These are phyloP conservation scores for Ophioninae sp. DNA, from an alignment of 2,888 invertebrate genomes.

Conservation along the genomic window DNA sequence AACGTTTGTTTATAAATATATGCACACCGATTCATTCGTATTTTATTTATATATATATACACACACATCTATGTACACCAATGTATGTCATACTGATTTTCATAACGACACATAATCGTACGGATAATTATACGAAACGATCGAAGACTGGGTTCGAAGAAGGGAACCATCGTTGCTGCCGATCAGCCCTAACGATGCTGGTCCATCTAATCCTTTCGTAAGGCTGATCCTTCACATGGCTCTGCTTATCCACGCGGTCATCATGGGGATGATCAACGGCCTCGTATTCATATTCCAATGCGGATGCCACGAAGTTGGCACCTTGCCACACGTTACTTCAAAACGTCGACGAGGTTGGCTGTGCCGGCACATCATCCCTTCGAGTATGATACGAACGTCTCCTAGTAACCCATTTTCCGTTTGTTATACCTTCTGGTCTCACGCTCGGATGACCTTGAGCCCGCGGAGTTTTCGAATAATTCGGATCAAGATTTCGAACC, in stretches of 20 bases:
- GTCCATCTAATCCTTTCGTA: slow-evolving; percentile 48
- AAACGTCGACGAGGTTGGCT: slow-evolving; percentile 38
- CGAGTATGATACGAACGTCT: background rate
- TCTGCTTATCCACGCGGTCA: slow-evolving; percentile 21
- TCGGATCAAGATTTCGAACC: background rate
- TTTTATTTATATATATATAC: background rate
- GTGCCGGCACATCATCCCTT: slow-evolving; percentile 23
- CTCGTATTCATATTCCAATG: slow-evolving; percentile 33
- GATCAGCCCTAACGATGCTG: slow-evolving; percentile 39
- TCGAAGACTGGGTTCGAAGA: slow-evolving; percentile 40
- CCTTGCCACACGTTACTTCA: slow-evolving; percentile 25
- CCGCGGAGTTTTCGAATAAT: background rate
- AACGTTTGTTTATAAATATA: too few species aligned
- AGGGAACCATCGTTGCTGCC: slow-evolving; percentile 22
- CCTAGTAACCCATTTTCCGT: slow-evolving; percentile 18
- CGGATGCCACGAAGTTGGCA: slow-evolving; percentile 34
- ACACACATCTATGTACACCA: background rate
- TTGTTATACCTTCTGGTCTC: slow-evolving; percentile 27
- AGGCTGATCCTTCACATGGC: slow-evolving; percentile 34
- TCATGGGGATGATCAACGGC: slow-evolving; percentile 17
- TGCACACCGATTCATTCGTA: too few species aligned
- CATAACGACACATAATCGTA: slow-evolving; percentile 17
- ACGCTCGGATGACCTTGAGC: slow-evolving; percentile 30
- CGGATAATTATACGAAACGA: slow-evolving; percentile 11
- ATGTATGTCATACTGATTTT: background rate